Conservation (phyloP, 2,888 invertebrate genomes). For the Himalopsyche kuldschensis region DNA sequence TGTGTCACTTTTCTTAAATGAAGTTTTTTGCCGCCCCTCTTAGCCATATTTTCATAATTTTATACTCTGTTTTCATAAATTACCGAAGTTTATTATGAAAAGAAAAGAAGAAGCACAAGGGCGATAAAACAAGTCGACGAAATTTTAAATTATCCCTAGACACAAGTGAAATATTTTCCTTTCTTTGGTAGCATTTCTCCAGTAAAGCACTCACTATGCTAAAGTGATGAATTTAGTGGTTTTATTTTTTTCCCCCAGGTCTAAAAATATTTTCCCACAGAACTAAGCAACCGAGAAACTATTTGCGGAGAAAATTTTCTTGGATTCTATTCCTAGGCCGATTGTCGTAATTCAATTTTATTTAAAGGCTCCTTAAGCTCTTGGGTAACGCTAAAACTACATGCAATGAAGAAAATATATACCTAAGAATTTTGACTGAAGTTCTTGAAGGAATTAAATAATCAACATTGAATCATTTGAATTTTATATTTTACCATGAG, state of each 20-base stretch:
- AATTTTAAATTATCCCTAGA: neutral
- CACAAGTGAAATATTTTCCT: neutral
- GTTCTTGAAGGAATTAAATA: no score
- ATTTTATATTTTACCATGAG: no score
- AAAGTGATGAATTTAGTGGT: neutral
- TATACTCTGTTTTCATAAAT: neutral
- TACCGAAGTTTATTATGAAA: neutral
- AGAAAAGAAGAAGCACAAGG: neutral
- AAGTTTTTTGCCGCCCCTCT: neutral
- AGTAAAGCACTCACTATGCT: neutral
- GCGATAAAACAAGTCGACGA: neutral
- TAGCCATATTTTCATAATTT: neutral
- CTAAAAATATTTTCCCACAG: neutral
- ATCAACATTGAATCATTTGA: no score
- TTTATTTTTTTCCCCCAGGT: neutral
- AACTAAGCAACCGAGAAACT: neutral
- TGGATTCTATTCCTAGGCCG: neutral
- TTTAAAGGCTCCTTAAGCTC: neutral
- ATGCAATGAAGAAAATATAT: no score
- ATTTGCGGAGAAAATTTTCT: neutral
- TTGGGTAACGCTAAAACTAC: no score
- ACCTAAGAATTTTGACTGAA: no score
- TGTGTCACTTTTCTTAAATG: neutral
- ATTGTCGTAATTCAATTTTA: neutral
- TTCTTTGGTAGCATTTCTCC: neutral